Evolutionary conservation across 2,113 vertebrate genomes (phyloP), one percentile per base, ranked within the genome.

Genomic region (Zingel zingel): DNA sequence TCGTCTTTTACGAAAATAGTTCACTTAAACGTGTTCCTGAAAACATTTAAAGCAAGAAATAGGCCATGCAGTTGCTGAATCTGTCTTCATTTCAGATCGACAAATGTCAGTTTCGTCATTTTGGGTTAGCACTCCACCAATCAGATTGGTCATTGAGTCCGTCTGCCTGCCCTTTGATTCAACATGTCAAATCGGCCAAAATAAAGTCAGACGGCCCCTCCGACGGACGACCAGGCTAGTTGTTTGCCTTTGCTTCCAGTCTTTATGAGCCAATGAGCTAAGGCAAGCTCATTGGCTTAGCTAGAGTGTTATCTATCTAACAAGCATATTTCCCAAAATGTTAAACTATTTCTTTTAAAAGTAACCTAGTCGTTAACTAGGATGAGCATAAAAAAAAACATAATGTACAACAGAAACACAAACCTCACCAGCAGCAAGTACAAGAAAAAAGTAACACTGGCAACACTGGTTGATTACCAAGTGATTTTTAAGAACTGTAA

Each of bases 181-280:
- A 27, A 27, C 27, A 30, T 30, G 30, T 30, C 30, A 30, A 27
- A 27, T 27, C 27, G 27, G 27, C 27, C 27, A 27, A 27, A 27
- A 27, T 27, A 27, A 27, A 27, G 27, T 2, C 27, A 27, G 27
- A 27, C 27, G 27, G 27, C 27, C 27, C 27, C 27, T 27, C 27
- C 27, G 27, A 27, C 27, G 27, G 27, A 27, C 27, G 27, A 27
- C 54, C 51, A 58, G 57, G 69, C 14, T 33, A n/a, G 12, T 15
- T 8, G 51, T 51, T 72, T 66, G 36, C 36, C 13, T 50, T 4
- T 23, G 13, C 23, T 65, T 47, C 7, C 27, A 23, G 30, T 27
- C 53, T 70, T 80, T 36, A 45, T 23, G 48, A n/a, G n/a, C n/a
- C n/a, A n/a, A n/a, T n/a, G n/a, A n/a, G n/a, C 66, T 47, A 59